phyloP scores from a whole-genome alignment of 2,888 invertebrate species.

The Stenodera caucasica region DNA sequence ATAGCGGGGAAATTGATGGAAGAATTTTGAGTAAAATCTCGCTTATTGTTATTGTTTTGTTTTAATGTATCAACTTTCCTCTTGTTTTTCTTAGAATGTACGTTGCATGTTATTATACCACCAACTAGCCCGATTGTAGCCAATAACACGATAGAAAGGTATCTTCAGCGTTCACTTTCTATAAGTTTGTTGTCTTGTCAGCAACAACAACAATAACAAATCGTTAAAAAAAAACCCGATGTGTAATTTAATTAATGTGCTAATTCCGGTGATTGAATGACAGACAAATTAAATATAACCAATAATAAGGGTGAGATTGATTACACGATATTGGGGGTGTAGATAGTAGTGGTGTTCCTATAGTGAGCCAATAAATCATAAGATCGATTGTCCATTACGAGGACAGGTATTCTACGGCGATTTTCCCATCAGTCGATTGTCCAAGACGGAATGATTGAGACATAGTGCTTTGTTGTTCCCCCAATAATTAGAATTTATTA shows the following conservation, averaged over 20 bases:
- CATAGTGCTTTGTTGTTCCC: not conserved
- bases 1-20: no score
- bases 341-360: no score
- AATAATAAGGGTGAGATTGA: not conserved
- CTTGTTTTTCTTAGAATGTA: conserved; percentile 4
- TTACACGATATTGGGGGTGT: no score
- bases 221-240: no score
- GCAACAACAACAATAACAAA: no score
- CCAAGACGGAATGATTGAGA: conserved; percentile 13
- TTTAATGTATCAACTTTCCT: not conserved
- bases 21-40: no score
- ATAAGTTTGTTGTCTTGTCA: conserved; percentile 26
- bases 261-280: conserved; percentile 9
- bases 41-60: no score
- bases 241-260: conserved; percentile 15
- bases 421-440: conserved; percentile 10
- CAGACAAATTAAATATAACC: no score
- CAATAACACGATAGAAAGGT: conserved; percentile 38
- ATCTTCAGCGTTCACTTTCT: conserved; percentile 36
- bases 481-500: no score
- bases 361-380: no score
- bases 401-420: not conserved
- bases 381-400: not conserved
- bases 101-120: conserved; percentile 24
- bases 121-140: conserved; percentile 13